A percentile compares a stretch with the other conserved stretches of the same genome.
phyloP scores from a whole-genome alignment of 2,797 vertebrate genomes.

The Pyrrhura leucotis region DNA sequence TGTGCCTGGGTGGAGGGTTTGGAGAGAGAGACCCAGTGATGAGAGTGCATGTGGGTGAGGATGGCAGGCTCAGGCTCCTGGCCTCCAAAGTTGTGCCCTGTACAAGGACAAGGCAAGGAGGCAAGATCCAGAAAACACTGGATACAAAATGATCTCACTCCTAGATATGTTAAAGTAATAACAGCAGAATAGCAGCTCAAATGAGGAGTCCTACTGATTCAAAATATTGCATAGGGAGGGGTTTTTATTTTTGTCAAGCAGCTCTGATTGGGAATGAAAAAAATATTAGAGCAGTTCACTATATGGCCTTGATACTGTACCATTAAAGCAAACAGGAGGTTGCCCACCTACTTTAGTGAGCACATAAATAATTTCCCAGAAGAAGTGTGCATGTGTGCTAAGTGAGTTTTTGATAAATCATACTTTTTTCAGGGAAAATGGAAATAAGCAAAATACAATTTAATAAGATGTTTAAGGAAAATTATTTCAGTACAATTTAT shows the following conservation, averaged over 20 bases:
- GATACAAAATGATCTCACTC: neutral
- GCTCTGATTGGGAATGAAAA: neutral
- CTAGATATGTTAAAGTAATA: neutral
- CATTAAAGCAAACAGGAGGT: neutral
- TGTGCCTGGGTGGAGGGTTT: neutral
- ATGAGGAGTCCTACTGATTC: neutral
- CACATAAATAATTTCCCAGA: neutral
- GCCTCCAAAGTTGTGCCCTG: neutral
- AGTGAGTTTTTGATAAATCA: constrained; percentile 27
- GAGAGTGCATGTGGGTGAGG: neutral
- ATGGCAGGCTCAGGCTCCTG: neutral
- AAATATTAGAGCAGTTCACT: neutral
- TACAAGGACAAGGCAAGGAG: neutral
- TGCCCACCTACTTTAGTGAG: neutral
- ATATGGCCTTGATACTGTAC: accelerated
- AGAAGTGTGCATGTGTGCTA: neutral
- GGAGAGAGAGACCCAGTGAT: neutral
- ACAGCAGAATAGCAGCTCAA: neutral
- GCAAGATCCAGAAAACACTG: neutral
- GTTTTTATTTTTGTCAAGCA: neutral
- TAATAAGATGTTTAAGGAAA: constrained; percentile 75
- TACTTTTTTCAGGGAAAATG: constrained; percentile 65
- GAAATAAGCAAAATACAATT: constrained; percentile 86
- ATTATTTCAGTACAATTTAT: constrained; percentile 40
- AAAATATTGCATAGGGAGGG: neutral